Evolutionary conservation across 37 sponge, comb jelly and placozoan species (phyloP), one percentile per base, ranked within the genome.

Genomic region (Halisarca cf. caerulea): DNA sequence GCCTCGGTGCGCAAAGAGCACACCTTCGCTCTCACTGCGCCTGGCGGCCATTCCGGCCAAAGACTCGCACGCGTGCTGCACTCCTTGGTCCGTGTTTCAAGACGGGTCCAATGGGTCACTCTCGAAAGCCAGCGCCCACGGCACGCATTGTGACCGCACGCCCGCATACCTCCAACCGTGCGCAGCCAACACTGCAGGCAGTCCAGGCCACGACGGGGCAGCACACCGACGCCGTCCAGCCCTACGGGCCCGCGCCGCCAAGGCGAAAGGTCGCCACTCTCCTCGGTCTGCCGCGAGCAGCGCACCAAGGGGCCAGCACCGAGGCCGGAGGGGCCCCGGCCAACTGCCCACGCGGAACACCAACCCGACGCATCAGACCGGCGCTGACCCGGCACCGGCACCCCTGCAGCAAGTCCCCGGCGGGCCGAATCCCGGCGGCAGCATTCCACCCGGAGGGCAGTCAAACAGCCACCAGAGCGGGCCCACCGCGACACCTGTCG

Each of bases 61-160:
- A 75, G 83, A 85, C 92, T 92, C 92, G 83, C 86, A 57, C 92
- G 61, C 86, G 53, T 78, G 85, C 69, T 87, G 82, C 84, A 91
- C 92, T 91, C 92, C 92, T 91, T 91, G 92, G 92, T 91, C 92
- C 88, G 88, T 91, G 92, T 88, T 88, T 88, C 92, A 88, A 84
- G 86, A 84, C 88, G 91, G 91, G 87, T 53, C 91, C 81, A 53
- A 87, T 78, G 85, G 66, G 41, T n/a, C 73, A 71, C 91, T 40
- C 23, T 59, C 25, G 30, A 43, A 34, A 18, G 59, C 72, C 81
- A 86, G 64, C 81, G 64, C 23, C 78, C 57, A 2, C 82, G 39
- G 38, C 62, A 44, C 82, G 34, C 72, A 60, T 82, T 27, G 84
- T 54, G 82, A 81, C 80, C 74, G 74, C 87, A 36, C 78, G 80